Percentiles rank a stretch among this genome's conserved stretches.
These are phyloP conservation scores for Pollenia griseotomentosa DNA, from an alignment of 2,888 invertebrate genomes.

Conservation along the genomic window DNA sequence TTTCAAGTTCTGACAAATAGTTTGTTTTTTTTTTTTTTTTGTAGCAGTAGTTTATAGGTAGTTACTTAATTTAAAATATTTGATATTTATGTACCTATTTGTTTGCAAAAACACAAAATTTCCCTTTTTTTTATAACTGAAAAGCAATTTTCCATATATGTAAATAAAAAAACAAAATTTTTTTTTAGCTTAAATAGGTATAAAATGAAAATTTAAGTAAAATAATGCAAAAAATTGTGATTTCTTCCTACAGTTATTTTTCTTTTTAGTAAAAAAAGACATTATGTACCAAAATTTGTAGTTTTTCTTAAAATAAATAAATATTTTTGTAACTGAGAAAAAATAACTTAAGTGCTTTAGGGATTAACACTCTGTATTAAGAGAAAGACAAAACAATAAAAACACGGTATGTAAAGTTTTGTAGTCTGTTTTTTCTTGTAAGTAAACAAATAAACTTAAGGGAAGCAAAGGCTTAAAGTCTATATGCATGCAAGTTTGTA, in stretches of 20 bases:
- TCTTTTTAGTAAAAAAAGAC: conserved; percentile 21
- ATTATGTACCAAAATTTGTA: conserved; percentile 40
- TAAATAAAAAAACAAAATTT: neutral
- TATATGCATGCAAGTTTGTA: neutral
- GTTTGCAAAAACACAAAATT: neutral
- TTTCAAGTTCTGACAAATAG: too few relatives aligned
- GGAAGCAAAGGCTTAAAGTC: conserved; percentile 3
- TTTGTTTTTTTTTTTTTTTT: too few relatives aligned
- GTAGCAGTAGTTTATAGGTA: too few relatives aligned
- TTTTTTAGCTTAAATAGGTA: neutral
- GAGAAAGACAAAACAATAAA: conserved; percentile 2
- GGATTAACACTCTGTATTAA: conserved; percentile 55
- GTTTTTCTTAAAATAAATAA: conserved; percentile 28
- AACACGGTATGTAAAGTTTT: conserved; percentile 34
- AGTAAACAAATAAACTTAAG: conserved; percentile 39
- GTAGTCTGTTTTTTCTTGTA: neutral
- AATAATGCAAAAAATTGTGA: conserved; percentile 4
- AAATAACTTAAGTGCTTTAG: conserved; percentile 61
- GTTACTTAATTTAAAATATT: too few relatives aligned
- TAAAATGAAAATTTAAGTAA: conserved; percentile 2
- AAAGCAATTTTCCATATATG: neutral
- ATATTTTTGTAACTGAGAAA: conserved; percentile 23
- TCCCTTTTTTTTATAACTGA: neutral
- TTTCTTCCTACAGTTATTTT: conserved; percentile 35
- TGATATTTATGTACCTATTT: neutral